Evolutionary conservation across 2,797 vertebrate species (phyloP).

Genomic region (Phoeniculus purpureus): DNA sequence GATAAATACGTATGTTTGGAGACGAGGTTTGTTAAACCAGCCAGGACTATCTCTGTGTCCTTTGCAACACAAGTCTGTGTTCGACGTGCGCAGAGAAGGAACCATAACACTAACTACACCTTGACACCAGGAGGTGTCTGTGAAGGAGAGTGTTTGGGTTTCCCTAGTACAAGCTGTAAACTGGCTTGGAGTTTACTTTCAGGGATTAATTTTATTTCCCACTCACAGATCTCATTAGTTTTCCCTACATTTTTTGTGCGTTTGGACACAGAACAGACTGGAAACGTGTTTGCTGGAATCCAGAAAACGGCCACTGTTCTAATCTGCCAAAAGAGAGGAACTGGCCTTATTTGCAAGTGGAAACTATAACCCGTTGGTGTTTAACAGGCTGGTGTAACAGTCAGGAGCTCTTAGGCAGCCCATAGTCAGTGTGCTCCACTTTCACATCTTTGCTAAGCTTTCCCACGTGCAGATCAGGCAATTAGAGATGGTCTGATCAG

Average conservation of each 20-base stretch:
- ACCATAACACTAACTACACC: neutral
- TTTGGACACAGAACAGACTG: neutral
- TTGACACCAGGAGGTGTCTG: neutral
- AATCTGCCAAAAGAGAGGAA: neutral
- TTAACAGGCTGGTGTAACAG: neutral
- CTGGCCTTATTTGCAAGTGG: neutral
- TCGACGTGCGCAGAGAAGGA: neutral
- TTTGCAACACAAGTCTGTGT: neutral
- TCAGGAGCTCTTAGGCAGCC: neutral
- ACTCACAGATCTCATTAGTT: neutral
- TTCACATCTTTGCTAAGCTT: neutral
- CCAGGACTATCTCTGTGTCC: neutral
- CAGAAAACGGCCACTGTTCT: neutral
- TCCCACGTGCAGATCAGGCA: neutral
- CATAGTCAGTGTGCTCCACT: neutral
- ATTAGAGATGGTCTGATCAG: neutral
- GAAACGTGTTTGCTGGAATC: neutral
- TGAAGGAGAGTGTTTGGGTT: too few species aligned
- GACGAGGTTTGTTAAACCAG: neutral
- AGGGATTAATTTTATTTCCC: neutral
- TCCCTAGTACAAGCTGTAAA: neutral
- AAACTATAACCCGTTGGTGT: constrained; percentile 15
- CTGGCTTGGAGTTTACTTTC: neutral
- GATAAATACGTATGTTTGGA: too few species aligned
- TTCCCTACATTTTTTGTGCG: neutral